Conservation (phyloP, 2,113 vertebrate species). For the Misgurnus anguillicaudatus region DNA sequence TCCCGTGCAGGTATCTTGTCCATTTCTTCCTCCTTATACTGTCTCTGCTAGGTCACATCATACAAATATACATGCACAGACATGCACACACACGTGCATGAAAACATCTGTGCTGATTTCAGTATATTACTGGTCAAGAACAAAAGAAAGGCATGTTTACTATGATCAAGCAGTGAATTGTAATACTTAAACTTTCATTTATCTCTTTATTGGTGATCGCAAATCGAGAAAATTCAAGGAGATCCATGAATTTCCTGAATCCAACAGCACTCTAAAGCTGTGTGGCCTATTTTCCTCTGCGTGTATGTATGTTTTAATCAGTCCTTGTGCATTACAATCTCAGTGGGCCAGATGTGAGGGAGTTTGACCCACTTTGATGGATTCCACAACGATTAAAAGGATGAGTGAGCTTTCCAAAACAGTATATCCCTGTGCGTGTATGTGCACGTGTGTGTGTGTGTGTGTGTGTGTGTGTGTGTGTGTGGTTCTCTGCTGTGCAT, state of each 20-base stretch:
- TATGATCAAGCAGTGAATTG: constrained; percentile 19
- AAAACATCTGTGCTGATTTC: background rate
- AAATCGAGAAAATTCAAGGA: constrained; percentile 17
- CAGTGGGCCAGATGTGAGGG: constrained; percentile 75
- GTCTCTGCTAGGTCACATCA: constrained; percentile 1
- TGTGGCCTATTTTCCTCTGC: constrained; percentile 45
- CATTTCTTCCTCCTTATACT: no score
- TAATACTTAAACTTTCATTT: constrained; percentile 57
- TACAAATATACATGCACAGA: background rate
- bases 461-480: constrained; percentile 32
- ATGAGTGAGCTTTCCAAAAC: constrained; percentile 73
- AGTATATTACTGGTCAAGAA: background rate
- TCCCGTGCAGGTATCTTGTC: no score
- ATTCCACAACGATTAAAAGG: constrained; percentile 79
- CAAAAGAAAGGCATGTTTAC: constrained; percentile 23
- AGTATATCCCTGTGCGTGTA: constrained; percentile 56
- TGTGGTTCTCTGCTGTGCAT: constrained; percentile 27
- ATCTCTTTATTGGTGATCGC: constrained; percentile 51
- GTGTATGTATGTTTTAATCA: constrained; percentile 69
- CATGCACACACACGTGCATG: no score
- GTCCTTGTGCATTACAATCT: constrained; percentile 74
- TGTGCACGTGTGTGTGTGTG: constrained; percentile 36
- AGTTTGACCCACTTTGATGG: constrained; percentile 83
- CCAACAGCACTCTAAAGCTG: constrained; percentile 11
- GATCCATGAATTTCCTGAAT: constrained; percentile 10